phyloP scores from a whole-genome alignment of 2,888 invertebrate species.

The Drosophila borborema region DNA sequence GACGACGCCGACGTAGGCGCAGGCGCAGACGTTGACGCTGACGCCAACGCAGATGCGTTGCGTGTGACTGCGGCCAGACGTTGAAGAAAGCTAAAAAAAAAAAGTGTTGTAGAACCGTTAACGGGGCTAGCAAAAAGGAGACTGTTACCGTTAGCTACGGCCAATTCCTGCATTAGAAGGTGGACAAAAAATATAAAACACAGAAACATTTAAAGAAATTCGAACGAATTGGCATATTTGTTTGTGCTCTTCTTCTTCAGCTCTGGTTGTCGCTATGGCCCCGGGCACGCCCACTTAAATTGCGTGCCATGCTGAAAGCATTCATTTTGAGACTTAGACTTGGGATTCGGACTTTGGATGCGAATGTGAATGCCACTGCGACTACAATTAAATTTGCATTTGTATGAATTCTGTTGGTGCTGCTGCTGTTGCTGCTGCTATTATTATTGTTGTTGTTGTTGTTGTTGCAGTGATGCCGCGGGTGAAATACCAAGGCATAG shows the following conservation, averaged over 20 bases:
- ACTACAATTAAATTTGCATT: slow-evolving; percentile 85
- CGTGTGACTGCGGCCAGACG: slow-evolving; percentile 67
- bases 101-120: slow-evolving; percentile 45
- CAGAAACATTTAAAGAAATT: slow-evolving; percentile 75
- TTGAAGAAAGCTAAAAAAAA: slow-evolving; percentile 36
- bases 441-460: slow-evolving; percentile 6
- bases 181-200: slow-evolving; percentile 13
- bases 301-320: slow-evolving; percentile 83
- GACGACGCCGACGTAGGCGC: slow-evolving; percentile 61
- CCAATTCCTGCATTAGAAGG: slow-evolving; percentile 47
- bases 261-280: slow-evolving; percentile 56
- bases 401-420: slow-evolving; percentile 77
- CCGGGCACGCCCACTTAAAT: slow-evolving; percentile 83
- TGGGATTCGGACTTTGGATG: slow-evolving; percentile 29
- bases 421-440: slow-evolving; percentile 28
- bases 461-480: slow-evolving; percentile 62
- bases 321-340: slow-evolving; percentile 73
- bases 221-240: slow-evolving; percentile 78
- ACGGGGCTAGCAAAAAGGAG: slow-evolving; percentile 36
- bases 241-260: slow-evolving; percentile 33
- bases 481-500: slow-evolving; percentile 80
- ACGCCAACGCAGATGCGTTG: slow-evolving; percentile 31
- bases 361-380: slow-evolving; percentile 57
- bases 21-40: slow-evolving; percentile 17
- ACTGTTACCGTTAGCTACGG: slow-evolving; percentile 61